Percentiles rank a stretch among this genome's conserved stretches.
Conservation (phyloP, 2,797 vertebrate species). For the Merluccius polli region DNA sequence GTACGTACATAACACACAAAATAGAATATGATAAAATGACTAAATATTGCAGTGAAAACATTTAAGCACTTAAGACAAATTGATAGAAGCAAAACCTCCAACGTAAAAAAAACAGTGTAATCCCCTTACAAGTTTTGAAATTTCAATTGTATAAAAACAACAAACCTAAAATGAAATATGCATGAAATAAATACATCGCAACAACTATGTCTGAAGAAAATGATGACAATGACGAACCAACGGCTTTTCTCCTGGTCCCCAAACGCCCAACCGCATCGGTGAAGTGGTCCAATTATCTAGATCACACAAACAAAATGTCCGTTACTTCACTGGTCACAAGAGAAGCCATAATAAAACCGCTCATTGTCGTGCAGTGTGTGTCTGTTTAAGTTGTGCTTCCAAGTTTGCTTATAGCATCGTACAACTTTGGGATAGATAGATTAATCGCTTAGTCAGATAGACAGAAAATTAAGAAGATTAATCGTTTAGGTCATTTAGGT, state of each 20-base stretch:
- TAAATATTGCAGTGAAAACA: constrained; percentile 37
- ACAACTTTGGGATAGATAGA: not conserved
- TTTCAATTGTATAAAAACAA: constrained; percentile 33
- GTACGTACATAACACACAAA: constrained; percentile 33
- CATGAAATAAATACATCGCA: constrained; percentile 30
- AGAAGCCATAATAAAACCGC: not conserved
- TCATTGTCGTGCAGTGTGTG: not conserved
- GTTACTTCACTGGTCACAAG: constrained; percentile 21
- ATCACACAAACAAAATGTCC: constrained; percentile 32
- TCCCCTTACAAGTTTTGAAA: constrained; percentile 8
- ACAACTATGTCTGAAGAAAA: not conserved
- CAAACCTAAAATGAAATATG: constrained; percentile 33
- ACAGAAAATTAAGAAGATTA: no score
- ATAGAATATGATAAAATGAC: constrained; percentile 23
- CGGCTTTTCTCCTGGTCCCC: not conserved
- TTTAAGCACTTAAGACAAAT: constrained; percentile 28
- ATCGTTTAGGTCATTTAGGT: no score
- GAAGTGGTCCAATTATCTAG: not conserved
- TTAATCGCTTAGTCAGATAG: no score
- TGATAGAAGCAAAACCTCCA: not conserved
- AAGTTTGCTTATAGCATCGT: not conserved
- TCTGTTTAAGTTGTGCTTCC: no score
- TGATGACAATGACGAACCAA: not conserved
- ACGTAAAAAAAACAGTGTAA: constrained; percentile 3
- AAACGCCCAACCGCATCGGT: not conserved